Base-by-base conservation (phyloP, 2,797 vertebrate species). In the Pristis pectinata region DNA sequence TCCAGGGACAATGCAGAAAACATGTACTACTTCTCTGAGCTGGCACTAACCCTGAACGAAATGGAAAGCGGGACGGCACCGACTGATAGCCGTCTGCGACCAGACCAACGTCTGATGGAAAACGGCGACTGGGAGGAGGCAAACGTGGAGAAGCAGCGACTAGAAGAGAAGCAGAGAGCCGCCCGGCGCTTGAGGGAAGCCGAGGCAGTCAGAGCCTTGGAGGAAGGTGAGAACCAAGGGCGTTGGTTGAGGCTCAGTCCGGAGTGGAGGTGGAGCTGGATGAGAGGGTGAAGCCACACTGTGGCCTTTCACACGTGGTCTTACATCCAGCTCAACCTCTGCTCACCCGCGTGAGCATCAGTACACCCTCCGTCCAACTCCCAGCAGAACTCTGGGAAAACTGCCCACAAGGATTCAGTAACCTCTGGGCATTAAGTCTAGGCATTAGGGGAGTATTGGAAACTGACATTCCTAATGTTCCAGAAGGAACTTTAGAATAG, bases 61-160 rank as follows among this genome's bases (percentile, higher is more conserved):
- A 96, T 95, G 0, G 97, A 98, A 95, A 97, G 97, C 0, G 95
- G 95, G 0, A 96, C 96, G 89, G 97, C 97, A 0, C 97, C 97
- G 94, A 98, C 97, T 0, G 97, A 98, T 95, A 98, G 97, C 95
- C 96, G 97, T 44, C 95, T 97, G 94, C 94, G 97, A 19, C 97
- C 97, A 0, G 97, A 98, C 96, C 97, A 98, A 96, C 95, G 97
- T 41, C 96, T 98, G 0, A 98, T 98, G 97, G 97, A 98, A 96
- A 97, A 96, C 6, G 97, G 97, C 49, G 97, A 96, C 94, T 98
- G 97, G 97, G 97, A 98, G 0, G 97, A 98, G 74, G 97, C 97
- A 95, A 98, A 98, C 41, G 95, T 95, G 3, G 97, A 97, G 96
- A 98, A 98, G 95, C 97, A 98, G 96, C 94, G 97, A 87, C 95